Percentiles rank a stretch among this genome's conserved stretches.
These are phyloP conservation scores for Sericinus montela DNA, from an alignment of 2,888 invertebrate genomes.

Conservation along the genomic window DNA sequence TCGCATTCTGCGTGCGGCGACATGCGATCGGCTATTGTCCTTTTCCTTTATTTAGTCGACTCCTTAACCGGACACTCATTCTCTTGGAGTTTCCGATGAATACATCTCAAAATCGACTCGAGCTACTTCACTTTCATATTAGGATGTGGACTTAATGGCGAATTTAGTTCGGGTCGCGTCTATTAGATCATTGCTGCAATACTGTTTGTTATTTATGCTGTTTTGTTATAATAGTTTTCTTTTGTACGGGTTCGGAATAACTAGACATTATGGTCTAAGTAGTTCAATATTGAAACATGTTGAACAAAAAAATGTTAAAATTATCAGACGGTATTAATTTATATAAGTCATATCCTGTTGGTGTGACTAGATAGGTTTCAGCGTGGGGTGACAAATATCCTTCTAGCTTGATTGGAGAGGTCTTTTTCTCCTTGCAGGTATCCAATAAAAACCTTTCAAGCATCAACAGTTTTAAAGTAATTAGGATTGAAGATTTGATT, in stretches of 20 bases:
- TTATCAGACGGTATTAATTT: too few relatives aligned
- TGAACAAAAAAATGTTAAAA: too few relatives aligned
- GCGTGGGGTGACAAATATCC: too few relatives aligned
- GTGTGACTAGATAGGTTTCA: too few relatives aligned
- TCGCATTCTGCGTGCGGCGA: slow-evolving; percentile 65
- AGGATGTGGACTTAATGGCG: slow-evolving; percentile 9
- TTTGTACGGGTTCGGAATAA: background rate
- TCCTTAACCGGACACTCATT: slow-evolving; percentile 35
- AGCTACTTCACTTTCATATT: slow-evolving; percentile 12
- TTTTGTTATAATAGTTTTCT: background rate
- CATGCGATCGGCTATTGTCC: slow-evolving; percentile 65
- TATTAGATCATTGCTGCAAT: background rate
- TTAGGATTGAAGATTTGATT: too few relatives aligned
- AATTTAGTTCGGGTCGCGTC: background rate
- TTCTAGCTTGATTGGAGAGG: too few relatives aligned
- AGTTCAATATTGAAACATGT: too few relatives aligned
- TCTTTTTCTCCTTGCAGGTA: too few relatives aligned
- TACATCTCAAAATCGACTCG: slow-evolving; percentile 17
- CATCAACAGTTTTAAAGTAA: too few relatives aligned
- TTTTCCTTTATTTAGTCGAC: slow-evolving; percentile 43
- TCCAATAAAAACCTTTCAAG: too few relatives aligned
- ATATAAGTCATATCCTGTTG: too few relatives aligned
- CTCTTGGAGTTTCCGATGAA: slow-evolving; percentile 20
- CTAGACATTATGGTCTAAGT: background rate
- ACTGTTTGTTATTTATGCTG: background rate